Evolutionary conservation across 2,888 invertebrate genomes (phyloP), one percentile per base, ranked within the genome.

Genomic region (Spodoptera littoralis): DNA sequence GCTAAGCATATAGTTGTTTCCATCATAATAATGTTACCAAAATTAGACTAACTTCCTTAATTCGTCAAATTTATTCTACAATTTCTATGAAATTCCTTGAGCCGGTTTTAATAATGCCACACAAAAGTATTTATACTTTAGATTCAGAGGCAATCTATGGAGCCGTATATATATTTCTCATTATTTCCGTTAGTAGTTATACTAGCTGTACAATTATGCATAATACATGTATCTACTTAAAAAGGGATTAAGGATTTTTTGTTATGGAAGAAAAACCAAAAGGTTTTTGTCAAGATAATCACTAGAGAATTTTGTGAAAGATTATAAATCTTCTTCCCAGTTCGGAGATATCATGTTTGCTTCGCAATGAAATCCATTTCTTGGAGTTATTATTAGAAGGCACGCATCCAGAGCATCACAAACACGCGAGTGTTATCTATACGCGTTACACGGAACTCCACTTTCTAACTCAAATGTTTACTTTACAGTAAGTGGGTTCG

Each of bases 401-500:
- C 89, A 89, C 79, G 89, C 91, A 92, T 90, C 88, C 85, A 85
- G 88, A 85, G 87, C 88, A 88, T 84, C 81, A 85, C 84, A 88
- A 90, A 89, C 87, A 90, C 81, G 81, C 88, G 84, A 88, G 85
- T 86, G 89, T 91, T 92, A 93, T 93, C 91, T 91, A 73, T 84
- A 89, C 91, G 88, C 86, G 88, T 88, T 92, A 94, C 94, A 94
- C 90, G 92, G 88, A 92, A 93, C 91, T 90, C 91, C 93, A 94
- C 94, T 94, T 94, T 94, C 94, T 93, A 93, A 90, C 84, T 90
- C 88, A 93, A 94, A 94, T 93, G 89, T 94, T 94, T 91, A 87
- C 82, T 87, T 86, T 89, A 79, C 87, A 89, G 90, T 90, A 91
- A 92, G 90, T 89, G 90, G 89, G 88, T 88, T 88, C 84, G 84